phyloP scores from a whole-genome alignment of 1,140 invertebrate genomes.

The Listronotus oregonensis region DNA sequence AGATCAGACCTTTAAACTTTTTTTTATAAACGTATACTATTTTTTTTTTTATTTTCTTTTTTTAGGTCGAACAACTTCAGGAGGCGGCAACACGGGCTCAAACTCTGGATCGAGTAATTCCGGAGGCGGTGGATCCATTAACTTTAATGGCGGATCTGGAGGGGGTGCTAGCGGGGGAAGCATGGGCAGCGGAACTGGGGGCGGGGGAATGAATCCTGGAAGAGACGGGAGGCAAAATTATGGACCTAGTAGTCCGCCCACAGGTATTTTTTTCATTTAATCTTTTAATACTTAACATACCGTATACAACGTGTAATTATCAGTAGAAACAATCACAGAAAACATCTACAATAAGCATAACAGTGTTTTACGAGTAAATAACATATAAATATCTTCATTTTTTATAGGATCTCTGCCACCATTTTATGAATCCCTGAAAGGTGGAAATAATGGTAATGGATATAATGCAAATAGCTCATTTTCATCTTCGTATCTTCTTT shows the following conservation, averaged over 20 bases:
- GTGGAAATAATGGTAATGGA: constrained; percentile 67
- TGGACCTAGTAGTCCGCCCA: constrained; percentile 80
- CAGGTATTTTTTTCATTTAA: constrained; percentile 44
- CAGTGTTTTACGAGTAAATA: no score
- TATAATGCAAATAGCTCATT: constrained; percentile 58
- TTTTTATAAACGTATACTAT: no score
- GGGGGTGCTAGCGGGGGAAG: constrained; percentile 63
- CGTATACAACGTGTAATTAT: background rate
- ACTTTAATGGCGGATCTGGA: constrained; percentile 60
- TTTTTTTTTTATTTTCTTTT: no score
- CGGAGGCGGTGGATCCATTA: constrained; percentile 57
- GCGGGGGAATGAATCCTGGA: constrained; percentile 71
- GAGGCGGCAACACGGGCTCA: constrained; percentile 55
- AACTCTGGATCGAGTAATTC: constrained; percentile 59
- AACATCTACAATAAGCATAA: background rate
- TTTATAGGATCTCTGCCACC: constrained; percentile 72
- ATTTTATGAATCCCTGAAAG: constrained; percentile 83
- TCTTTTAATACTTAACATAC: background rate
- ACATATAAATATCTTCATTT: no score
- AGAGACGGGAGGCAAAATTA: constrained; percentile 79
- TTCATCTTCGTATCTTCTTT: constrained; percentile 57
- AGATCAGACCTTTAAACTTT: no score
- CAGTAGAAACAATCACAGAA: background rate
- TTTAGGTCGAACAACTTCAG: constrained; percentile 3
- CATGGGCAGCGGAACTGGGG: constrained; percentile 66